Percentiles rank a stretch among this genome's conserved stretches.
Conservation (phyloP, 1,140 invertebrate genomes). For the Ostrea denselamellosa region DNA sequence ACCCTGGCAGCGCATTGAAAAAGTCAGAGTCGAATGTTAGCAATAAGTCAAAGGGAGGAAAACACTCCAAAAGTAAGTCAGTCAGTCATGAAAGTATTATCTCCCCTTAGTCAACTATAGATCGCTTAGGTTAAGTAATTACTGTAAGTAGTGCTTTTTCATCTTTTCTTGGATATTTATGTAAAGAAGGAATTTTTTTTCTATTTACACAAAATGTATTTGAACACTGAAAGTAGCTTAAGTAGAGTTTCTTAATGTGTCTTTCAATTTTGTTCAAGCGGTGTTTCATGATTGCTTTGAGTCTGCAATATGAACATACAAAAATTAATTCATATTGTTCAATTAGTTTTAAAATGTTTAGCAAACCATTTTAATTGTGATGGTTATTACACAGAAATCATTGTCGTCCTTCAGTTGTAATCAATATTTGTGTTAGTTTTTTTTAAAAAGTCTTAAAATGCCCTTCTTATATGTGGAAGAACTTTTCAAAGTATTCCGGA, state of each 20-base stretch:
- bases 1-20: constrained; percentile 66
- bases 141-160: background rate
- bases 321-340: background rate
- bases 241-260: background rate
- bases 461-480: background rate
- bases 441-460: background rate
- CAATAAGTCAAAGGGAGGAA: constrained; percentile 70
- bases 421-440: background rate
- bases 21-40: constrained; percentile 77
- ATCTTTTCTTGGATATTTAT: background rate
- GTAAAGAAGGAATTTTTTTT: background rate
- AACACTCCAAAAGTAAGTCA: constrained; percentile 75
- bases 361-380: background rate
- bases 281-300: background rate
- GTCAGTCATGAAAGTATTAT: background rate
- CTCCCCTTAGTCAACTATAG: background rate
- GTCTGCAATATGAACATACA: background rate
- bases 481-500: background rate
- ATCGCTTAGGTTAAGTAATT: background rate
- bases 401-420: background rate
- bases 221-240: background rate
- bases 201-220: background rate
- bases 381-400: background rate
- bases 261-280: background rate
- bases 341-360: background rate